These are phyloP conservation scores for Cerastoderma edule DNA, from an alignment of 2,888 invertebrate genomes.

Conservation along the genomic window DNA sequence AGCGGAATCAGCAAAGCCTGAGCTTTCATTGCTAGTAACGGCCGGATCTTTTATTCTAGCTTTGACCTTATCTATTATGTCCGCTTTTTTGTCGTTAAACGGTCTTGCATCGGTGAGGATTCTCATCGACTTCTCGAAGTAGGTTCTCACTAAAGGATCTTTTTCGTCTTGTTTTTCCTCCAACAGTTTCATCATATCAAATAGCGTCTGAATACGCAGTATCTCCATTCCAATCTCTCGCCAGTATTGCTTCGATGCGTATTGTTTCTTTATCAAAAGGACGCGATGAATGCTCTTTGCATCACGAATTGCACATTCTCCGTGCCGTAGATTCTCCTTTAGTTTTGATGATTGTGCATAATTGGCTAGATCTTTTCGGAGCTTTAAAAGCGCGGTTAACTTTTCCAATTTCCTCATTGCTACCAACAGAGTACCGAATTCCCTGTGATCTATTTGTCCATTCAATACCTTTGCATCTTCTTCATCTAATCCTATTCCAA, in stretches of 20 bases:
- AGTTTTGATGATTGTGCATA: not conserved
- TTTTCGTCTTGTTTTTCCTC: not conserved
- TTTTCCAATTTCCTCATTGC: not conserved
- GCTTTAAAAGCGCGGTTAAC: not conserved
- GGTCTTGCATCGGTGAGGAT: constrained; percentile 3
- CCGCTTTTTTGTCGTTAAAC: constrained; percentile 6
- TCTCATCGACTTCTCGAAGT: not conserved
- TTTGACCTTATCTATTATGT: constrained; percentile 1
- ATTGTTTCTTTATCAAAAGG: constrained; percentile 8
- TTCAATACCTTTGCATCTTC: not conserved
- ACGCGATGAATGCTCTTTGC: not conserved
- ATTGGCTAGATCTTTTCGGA: not conserved
- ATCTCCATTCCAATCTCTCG: constrained; percentile 22
- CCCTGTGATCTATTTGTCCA: not conserved
- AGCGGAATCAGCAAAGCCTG: too few species aligned
- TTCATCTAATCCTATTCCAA: constrained; percentile 3
- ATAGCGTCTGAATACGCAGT: not conserved
- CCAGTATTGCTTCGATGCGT: constrained; percentile 26
- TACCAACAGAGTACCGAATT: constrained; percentile 8
- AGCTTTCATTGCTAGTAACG: too few species aligned
- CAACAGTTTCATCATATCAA: not conserved
- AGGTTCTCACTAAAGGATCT: not conserved
- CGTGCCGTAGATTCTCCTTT: not conserved
- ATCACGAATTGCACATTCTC: not conserved
- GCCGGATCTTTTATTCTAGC: not conserved